Conservation (phyloP, 2,797 vertebrate species). For the Falco concolor region DNA sequence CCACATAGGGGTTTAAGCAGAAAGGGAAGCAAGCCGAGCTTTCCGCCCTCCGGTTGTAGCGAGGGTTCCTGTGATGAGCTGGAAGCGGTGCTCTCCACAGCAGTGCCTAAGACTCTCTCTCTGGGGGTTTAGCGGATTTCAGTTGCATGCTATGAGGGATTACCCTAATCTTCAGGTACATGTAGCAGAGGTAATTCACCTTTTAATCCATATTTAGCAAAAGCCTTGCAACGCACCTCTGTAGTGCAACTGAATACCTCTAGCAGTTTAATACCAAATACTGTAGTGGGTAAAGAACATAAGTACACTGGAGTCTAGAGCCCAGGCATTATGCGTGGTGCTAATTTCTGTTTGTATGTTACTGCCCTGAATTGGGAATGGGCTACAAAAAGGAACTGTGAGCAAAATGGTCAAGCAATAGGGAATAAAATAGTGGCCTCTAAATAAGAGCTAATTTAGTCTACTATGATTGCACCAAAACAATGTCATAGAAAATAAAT, state of each 20-base stretch:
- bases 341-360: not conserved
- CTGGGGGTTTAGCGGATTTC: not conserved
- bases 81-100: not conserved
- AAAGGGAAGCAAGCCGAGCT: not conserved
- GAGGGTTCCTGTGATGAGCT: not conserved
- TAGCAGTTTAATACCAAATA: not conserved
- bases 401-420: not conserved
- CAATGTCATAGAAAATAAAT: not conserved
- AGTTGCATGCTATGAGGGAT: not conserved
- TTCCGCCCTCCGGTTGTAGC: not conserved
- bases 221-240: not conserved
- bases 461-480: not conserved
- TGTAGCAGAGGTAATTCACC: not conserved
- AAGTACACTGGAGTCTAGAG: not conserved
- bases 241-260: not conserved
- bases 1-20: not conserved
- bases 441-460: not conserved
- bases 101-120: not conserved
- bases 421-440: not conserved
- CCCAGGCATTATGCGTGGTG: not conserved
- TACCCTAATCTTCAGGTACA: slow-evolving; percentile 23
- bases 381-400: not conserved
- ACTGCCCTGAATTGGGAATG: not conserved
- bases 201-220: slow-evolving; percentile 44
- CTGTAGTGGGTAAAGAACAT: not conserved